Base-by-base conservation (phyloP, 2,888 invertebrate genomes). In the Branchipolynoe longqiensis region DNA sequence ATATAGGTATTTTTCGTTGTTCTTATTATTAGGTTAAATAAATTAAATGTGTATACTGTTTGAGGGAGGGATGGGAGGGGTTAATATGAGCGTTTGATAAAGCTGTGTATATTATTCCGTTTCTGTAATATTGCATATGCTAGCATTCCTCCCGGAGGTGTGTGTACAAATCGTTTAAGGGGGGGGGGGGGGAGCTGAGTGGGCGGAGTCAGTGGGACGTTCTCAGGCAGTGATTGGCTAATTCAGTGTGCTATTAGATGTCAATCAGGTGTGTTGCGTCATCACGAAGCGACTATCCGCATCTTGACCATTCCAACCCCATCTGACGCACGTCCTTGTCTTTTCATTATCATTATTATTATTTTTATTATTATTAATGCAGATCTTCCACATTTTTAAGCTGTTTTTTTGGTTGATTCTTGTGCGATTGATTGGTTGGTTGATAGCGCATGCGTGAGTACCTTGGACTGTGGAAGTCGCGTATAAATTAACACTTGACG, bases 231-330 rank as follows among this genome's bases (percentile, higher is more conserved):
- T 69, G 38, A 69, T 3, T 22, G 69, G n/a, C 12, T 58, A 25
- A 58, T 4, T n/a, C 38, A 69, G 36, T 22, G 12, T 36, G 36
- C 69, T 12, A 36, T 12, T 69, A 8, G 18, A 38, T n/a, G 69
- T 69, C 69, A 33, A 69, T 69, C 38, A 69, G 25, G 38, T 69
- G 36, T 69, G 69, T 33, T 69, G 69, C 69, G 38, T 36, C 69
- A 69, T 69, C 69, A 69, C 38, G 69, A 69, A 69, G 36, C 36
- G 69, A 69, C 33, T 69, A 33, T 69, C 33, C 33, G 69, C 69
- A 69, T 69, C 69, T 69, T 69, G 18, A 69, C 6, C 69, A 69
- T 69, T 69, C 69, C 69, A 69, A 69, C 22, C 69, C 69, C 69
- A 69, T 58, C 58, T 18, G 58, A 58, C 58, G 58, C 69, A 69